These are phyloP conservation scores for Ptiloglossa arizonensis DNA, from an alignment of 1,140 invertebrate species.

Conservation along the genomic window DNA sequence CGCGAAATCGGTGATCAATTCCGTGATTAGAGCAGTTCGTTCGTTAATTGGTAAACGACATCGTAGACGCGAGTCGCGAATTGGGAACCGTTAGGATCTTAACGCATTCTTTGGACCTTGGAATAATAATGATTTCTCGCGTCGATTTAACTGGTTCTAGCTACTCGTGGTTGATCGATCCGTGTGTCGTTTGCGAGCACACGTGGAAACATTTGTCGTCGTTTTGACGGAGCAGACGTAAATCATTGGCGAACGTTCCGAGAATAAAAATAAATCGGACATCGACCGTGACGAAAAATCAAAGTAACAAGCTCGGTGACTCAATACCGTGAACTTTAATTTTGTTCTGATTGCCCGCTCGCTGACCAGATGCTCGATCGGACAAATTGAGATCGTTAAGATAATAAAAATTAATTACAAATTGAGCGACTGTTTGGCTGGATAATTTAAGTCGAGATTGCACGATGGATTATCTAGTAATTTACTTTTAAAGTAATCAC, in stretches of 20 bases:
- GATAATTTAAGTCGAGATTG: too few relatives aligned
- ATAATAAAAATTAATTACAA: too few relatives aligned
- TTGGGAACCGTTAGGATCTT: conserved; percentile 46
- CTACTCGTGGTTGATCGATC: neutral
- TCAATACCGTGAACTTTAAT: too few relatives aligned
- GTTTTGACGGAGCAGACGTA: neutral
- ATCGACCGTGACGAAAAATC: too few relatives aligned
- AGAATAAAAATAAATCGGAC: too few relatives aligned
- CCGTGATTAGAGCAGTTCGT: neutral
- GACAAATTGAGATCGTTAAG: too few relatives aligned
- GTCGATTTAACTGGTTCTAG: conserved; percentile 28
- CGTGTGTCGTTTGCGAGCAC: neutral
- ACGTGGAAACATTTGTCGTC: neutral
- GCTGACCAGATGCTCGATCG: too few relatives aligned
- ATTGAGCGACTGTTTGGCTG: too few relatives aligned
- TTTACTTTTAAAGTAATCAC: too few relatives aligned
- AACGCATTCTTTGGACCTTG: conserved; percentile 11
- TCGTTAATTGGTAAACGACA: conserved; percentile 9
- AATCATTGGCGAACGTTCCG: neutral
- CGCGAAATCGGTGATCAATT: neutral
- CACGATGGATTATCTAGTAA: too few relatives aligned
- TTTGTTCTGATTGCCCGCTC: too few relatives aligned
- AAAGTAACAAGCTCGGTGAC: too few relatives aligned
- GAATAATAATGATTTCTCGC: conserved; percentile 31
- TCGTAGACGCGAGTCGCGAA: conserved; percentile 13